Conservation (phyloP, 35 echinoderm and acorn worm species). For the Lytechinus pictus region DNA sequence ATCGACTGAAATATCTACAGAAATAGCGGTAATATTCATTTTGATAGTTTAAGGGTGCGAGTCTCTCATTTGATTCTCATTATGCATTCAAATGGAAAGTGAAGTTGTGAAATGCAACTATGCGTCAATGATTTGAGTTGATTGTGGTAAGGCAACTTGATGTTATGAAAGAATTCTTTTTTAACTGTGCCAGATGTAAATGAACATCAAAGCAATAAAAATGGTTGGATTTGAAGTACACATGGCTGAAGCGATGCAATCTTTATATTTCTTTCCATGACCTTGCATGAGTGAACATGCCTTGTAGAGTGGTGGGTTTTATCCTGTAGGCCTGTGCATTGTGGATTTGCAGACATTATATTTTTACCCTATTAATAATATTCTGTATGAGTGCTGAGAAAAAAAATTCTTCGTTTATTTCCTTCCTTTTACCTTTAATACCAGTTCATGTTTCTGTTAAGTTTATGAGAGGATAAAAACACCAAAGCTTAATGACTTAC, state of each 20-base stretch:
- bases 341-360: neutral
- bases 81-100: neutral
- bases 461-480: neutral
- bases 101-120: constrained; percentile 10
- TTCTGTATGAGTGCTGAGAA: too few relatives aligned
- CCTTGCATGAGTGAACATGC: neutral
- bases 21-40: neutral
- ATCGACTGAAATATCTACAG: neutral
- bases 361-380: neutral
- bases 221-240: neutral
- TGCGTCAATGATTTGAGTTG: constrained; percentile 12
- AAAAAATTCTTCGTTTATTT: neutral
- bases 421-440: neutral
- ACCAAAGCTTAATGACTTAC: neutral
- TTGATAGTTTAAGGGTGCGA: neutral
- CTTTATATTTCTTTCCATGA: neutral
- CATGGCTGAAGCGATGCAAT: neutral
- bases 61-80: neutral
- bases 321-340: neutral
- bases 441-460: neutral
- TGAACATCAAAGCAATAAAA: neutral
- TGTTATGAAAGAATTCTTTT: neutral
- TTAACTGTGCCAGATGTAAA: neutral
- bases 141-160: neutral
- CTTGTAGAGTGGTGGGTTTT: neutral